phyloP scores from a whole-genome alignment of 2,888 invertebrate genomes.

The Nezara viridula region DNA sequence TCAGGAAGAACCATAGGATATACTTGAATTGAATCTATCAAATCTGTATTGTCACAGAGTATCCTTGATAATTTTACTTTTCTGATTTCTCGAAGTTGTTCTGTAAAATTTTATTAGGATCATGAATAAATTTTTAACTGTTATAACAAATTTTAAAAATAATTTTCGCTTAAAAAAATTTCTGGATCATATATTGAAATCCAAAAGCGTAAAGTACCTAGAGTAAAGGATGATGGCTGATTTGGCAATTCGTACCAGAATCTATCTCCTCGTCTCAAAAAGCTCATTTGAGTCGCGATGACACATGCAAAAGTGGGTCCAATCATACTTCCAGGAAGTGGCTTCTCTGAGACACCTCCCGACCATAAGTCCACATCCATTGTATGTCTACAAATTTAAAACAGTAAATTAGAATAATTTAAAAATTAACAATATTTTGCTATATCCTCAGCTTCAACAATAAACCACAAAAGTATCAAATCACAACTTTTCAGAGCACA shows the following conservation, averaged over 20 bases:
- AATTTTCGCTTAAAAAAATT: not conserved
- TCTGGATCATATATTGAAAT: not conserved
- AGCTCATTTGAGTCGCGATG: conserved; percentile 93
- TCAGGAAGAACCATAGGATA: conserved; percentile 94
- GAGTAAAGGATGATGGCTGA: conserved; percentile 91
- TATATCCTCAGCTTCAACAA: too few relatives aligned
- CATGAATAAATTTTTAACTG: not conserved
- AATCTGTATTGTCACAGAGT: conserved; percentile 93
- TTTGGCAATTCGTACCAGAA: conserved; percentile 96
- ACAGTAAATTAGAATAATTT: not conserved
- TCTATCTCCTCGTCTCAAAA: conserved; percentile 89
- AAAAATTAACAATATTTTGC: not conserved
- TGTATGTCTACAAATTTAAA: conserved; percentile 76
- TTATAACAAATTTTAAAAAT: not conserved
- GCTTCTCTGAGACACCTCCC: conserved; percentile 92
- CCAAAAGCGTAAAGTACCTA: conserved; percentile 68
- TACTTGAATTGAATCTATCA: conserved; percentile 90
- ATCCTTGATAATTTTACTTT: conserved; percentile 85
- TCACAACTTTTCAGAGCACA: too few relatives aligned
- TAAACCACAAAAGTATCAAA: too few relatives aligned
- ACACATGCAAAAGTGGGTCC: conserved; percentile 96
- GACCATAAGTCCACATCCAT: conserved; percentile 95
- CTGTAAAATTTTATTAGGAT: conserved; percentile 69
- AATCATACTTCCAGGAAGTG: conserved; percentile 91
- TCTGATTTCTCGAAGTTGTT: conserved; percentile 86